Evolutionary conservation across 2,888 invertebrate genomes (phyloP), one percentile per base, ranked within the genome.

Genomic region (Drosophila cognata): DNA sequence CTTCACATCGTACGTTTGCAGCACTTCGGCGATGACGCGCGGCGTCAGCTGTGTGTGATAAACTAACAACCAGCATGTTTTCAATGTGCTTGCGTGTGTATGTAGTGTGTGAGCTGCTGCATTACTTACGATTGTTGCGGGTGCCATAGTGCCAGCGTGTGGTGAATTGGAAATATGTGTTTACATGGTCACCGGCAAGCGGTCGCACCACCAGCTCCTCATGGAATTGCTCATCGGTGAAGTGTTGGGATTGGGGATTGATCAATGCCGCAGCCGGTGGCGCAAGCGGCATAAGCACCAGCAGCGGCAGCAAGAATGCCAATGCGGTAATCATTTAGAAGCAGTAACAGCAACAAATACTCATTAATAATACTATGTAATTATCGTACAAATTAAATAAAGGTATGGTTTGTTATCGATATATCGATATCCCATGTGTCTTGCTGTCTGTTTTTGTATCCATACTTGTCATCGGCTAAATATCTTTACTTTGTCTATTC

Each of bases 151-250:
- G 94, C 95, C 97, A 97, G 82, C 95, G 93, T 6, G 98, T 98
- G 31, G 97, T 95, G 93, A 99, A 99, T 93, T 98, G 98, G 93
- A 99, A 98, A 92, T 97, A 96, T 16, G 97, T 95, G 91, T 98
- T 97, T 33, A 99, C 94, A 94, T 98, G 97, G 67, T 97, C 97
- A 71, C 97, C 97, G 50, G 95, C 94, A 68, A 99, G 93, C 0
- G 98, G 97, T 92, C 97, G 98, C 38, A 99, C 94, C 83, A 97
- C 95, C 59, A 99, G 94, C 94, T 98, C 98, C 94, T 99, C 99
- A 74, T 96, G 95, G 92, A 97, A 98, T 72, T 94, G 94, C 93
- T 98, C 98, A 86, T 91, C 77, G 48, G 36, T 25, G 8, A 48
- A 33, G n/a, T 43, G 43, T 53, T 61, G 79, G n/a, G 55, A 51